Conservation (phyloP, 2,888 invertebrate genomes). For the Dryomyza anilis region DNA sequence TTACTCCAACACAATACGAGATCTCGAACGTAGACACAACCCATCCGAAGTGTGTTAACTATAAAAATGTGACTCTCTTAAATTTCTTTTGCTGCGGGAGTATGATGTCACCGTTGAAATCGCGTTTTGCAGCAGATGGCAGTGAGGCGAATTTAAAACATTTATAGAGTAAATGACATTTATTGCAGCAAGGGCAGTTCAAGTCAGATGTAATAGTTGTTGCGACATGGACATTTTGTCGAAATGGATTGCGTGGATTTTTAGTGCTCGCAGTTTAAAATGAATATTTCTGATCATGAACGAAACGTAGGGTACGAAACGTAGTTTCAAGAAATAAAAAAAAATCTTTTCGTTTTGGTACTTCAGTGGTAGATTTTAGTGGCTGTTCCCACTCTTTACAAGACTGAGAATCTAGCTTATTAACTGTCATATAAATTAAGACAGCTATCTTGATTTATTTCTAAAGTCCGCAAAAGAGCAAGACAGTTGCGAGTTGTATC, state of each 20-base stretch:
- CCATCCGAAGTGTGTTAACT: slow-evolving; percentile 16
- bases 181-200: neutral
- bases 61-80: neutral
- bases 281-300: neutral
- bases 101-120: slow-evolving; percentile 1
- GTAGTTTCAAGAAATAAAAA: slow-evolving; percentile 9
- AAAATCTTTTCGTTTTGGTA: neutral
- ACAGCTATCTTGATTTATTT: neutral
- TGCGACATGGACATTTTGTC: no score
- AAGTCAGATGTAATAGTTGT: neutral
- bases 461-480: slow-evolving; percentile 13
- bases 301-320: slow-evolving; percentile 3
- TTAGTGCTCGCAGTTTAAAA: neutral
- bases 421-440: slow-evolving; percentile 16
- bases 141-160: no score
- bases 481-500: slow-evolving; percentile 17
- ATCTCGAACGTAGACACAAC: no score
- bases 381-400: slow-evolving; percentile 27
- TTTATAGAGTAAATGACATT: no score
- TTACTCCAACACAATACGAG: no score
- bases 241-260: neutral
- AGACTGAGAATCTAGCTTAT: slow-evolving; percentile 8
- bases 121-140: no score
- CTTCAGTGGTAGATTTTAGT: slow-evolving; percentile 8
- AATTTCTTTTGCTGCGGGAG: neutral